Percentiles rank a stretch among this genome's conserved stretches.
These are phyloP conservation scores for Callopanchax toddi DNA, from an alignment of 2,113 vertebrate species.

Conservation along the genomic window DNA sequence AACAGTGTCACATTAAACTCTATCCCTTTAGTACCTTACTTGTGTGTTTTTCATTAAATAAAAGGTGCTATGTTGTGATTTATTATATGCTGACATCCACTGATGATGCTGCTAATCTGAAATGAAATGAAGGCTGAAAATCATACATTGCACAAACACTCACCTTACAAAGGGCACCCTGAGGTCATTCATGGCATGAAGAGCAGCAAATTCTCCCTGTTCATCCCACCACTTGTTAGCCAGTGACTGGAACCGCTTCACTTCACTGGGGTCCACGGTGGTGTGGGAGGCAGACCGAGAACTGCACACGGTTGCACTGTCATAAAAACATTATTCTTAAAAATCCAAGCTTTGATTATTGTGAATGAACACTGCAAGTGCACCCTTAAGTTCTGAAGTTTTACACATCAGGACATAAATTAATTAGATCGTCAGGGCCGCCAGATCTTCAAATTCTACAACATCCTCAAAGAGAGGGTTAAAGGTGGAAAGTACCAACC, in stretches of 20 bases:
- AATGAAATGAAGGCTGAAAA: neutral
- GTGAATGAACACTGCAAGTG: too few species aligned
- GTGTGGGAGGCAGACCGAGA: conserved; percentile 70
- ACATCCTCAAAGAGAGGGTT: too few species aligned
- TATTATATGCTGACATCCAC: neutral
- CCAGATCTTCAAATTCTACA: too few species aligned
- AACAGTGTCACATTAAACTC: too few species aligned
- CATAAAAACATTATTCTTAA: neutral
- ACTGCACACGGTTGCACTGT: conserved; percentile 26
- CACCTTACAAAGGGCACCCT: conserved; percentile 96
- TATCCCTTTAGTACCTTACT: neutral
- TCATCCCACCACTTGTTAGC: conserved; percentile 95
- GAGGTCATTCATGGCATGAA: conserved; percentile 95
- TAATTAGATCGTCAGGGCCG: too few species aligned
- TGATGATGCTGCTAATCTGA: neutral
- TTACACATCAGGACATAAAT: neutral
- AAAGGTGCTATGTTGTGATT: neutral
- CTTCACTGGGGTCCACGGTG: conserved; percentile 87
- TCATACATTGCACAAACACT: conserved; percentile 11
- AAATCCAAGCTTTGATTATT: too few species aligned
- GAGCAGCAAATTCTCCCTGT: conserved; percentile 85
- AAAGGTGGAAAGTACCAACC: too few species aligned
- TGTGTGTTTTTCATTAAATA: neutral
- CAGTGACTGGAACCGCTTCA: conserved; percentile 88
- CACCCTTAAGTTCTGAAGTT: too few species aligned